These are phyloP conservation scores for Anthopleura sola DNA, from an alignment of 64 coral and sea anemone species.

Conservation along the genomic window DNA sequence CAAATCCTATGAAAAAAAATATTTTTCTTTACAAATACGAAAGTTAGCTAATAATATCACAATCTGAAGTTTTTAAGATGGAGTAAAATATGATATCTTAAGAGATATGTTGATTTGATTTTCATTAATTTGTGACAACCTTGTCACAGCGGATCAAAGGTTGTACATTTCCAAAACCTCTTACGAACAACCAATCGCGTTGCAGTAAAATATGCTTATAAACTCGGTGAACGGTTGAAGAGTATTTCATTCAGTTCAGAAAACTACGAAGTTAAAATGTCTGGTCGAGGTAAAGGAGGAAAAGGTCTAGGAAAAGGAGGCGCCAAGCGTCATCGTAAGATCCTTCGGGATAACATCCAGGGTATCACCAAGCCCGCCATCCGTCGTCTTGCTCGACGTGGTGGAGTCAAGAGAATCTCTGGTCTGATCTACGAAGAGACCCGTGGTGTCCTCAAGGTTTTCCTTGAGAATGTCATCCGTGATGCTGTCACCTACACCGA, in stretches of 20 bases:
- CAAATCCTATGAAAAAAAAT: not conserved
- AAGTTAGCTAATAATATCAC: not conserved
- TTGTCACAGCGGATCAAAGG: not conserved
- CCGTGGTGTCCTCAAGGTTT: slow-evolving; percentile 58
- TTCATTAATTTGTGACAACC: not conserved
- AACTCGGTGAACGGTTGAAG: not conserved
- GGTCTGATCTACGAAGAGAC: slow-evolving; percentile 66
- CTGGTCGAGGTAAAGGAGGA: slow-evolving; percentile 57
- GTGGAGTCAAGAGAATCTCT: slow-evolving; percentile 59
- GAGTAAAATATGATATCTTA: not conserved
- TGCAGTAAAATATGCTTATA: not conserved
- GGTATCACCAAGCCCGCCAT: slow-evolving; percentile 66
- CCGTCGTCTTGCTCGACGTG: slow-evolving; percentile 48
- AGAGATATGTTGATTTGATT: not conserved
- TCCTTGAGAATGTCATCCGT: slow-evolving; percentile 52
- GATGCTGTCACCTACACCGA: slow-evolving; percentile 62
- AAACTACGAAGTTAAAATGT: slow-evolving; percentile 12
- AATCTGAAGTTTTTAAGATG: not conserved
- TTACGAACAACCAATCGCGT: not conserved
- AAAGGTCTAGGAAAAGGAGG: slow-evolving; percentile 70
- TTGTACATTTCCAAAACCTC: not conserved
- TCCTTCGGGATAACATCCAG: slow-evolving; percentile 61
- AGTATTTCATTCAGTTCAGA: not conserved
- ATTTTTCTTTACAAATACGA: not conserved
- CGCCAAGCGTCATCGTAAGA: slow-evolving; percentile 57